A percentile compares a stretch with the other conserved stretches of the same genome.
phyloP scores from a whole-genome alignment of 2,797 vertebrate genomes.

The Pogonophryne albipinna region DNA sequence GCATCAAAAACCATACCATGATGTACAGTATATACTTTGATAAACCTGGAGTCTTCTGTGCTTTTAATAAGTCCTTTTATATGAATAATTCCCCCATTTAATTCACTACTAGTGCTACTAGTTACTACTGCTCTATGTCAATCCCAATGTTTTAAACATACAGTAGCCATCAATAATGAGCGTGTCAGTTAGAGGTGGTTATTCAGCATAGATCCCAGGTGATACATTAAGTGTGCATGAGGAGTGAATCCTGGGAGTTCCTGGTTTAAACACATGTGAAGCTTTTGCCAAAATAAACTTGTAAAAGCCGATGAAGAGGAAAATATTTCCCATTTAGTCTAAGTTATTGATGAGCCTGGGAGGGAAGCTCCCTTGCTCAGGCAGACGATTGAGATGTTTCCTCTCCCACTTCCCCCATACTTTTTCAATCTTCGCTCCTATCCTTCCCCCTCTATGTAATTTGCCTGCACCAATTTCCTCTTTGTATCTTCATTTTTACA shows the following conservation, averaged over 20 bases:
- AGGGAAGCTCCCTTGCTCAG: constrained; percentile 31
- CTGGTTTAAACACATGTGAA: constrained; percentile 28
- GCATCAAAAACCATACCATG: neutral
- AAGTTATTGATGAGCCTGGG: constrained; percentile 64
- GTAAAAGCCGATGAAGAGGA: constrained; percentile 11
- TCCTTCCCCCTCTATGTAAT: constrained; percentile 43
- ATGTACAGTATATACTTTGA: neutral
- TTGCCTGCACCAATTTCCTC: constrained; percentile 57
- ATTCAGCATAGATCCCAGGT: constrained; percentile 13
- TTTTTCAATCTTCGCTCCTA: constrained; percentile 27
- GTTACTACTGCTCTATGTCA: neutral
- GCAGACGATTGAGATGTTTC: constrained; percentile 33
- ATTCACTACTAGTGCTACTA: neutral
- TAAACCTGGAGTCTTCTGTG: neutral
- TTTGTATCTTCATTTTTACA: constrained; percentile 31
- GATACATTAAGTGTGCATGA: constrained; percentile 26
- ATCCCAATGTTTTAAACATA: constrained; percentile 41
- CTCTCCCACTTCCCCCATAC: constrained; percentile 27
- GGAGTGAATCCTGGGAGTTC: constrained; percentile 22
- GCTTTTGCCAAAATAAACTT: constrained; percentile 17
- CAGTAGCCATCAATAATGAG: constrained; percentile 44
- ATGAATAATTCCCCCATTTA: constrained; percentile 11
- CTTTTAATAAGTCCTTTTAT: constrained; percentile 8
- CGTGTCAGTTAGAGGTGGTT: constrained; percentile 12
- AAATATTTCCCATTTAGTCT: constrained; percentile 46